Conservation (phyloP, 1,140 invertebrate genomes). For the Drosophila ironensis region DNA sequence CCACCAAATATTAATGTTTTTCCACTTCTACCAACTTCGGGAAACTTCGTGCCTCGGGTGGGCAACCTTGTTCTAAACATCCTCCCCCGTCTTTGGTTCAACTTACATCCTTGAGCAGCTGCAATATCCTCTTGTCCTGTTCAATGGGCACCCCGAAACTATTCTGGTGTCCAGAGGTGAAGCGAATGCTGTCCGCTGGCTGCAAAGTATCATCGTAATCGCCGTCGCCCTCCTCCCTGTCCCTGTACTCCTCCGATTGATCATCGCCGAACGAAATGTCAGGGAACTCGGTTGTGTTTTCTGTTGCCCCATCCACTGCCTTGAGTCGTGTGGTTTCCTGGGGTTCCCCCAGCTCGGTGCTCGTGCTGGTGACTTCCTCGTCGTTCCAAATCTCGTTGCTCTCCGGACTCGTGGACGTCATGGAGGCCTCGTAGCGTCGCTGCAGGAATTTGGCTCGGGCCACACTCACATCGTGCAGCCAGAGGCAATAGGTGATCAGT, state of each 20-base stretch:
- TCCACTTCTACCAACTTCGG: too few relatives aligned
- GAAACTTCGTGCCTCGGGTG: too few relatives aligned
- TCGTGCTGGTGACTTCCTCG: conserved; percentile 23
- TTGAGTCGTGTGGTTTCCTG: conserved; percentile 62
- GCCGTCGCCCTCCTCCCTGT: conserved; percentile 3
- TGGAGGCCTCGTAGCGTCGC: conserved; percentile 55
- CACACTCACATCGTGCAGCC: conserved; percentile 76
- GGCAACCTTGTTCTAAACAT: too few relatives aligned
- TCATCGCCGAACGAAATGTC: conserved; percentile 8
- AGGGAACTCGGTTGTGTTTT: conserved; percentile 11
- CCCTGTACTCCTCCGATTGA: background rate
- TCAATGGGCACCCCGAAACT: conserved; percentile 85
- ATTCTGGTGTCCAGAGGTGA: conserved; percentile 85
- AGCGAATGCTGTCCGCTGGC: conserved; percentile 81
- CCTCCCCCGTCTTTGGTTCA: background rate
- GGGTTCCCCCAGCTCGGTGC: conserved; percentile 18
- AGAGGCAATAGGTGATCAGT: conserved; percentile 75
- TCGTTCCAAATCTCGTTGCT: conserved; percentile 24
- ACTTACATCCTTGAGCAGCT: conserved; percentile 81
- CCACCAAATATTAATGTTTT: too few relatives aligned
- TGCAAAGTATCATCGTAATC: conserved; percentile 62
- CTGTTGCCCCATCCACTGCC: conserved; percentile 25
- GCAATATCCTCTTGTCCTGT: conserved; percentile 82
- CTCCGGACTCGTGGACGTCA: conserved; percentile 26
- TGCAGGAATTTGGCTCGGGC: conserved; percentile 64